Evolutionary conservation across 2,113 vertebrate genomes (phyloP), one percentile per base, ranked within the genome.

Genomic region (Furnarius figulus): DNA sequence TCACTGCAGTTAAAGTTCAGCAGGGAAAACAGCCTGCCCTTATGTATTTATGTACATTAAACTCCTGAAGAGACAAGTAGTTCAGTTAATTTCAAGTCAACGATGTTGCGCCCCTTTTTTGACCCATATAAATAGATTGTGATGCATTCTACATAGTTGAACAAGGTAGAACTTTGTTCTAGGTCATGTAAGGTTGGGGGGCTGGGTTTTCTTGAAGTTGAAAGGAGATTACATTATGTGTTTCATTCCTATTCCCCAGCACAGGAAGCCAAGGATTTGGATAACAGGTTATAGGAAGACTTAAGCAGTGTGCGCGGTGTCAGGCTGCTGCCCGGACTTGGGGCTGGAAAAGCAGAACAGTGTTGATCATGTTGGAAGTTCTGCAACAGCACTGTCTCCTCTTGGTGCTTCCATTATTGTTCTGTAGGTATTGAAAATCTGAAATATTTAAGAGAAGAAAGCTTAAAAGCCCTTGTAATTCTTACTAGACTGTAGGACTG

Each of bases 161-260:
- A 23, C 5, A 70, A 80, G 40, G 37, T 0, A 12, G 4, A 42
- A 24, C 50, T 93, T 85, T 90, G 25, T 66, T 58, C 33, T 63
- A 55, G n/a, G 27, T 50, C 19, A 6, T 28, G 16, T n/a, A 67
- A 44, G 5, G 19, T 52, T 65, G 28, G 7, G 9, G 14, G 2
- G 3, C 23, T 30, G 3, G 15, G 18, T 35, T 83, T 47, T 39
- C 47, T 61, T 8, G 0, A 77, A 85, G n/a, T 44, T 14, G 15
- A 72, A 35, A 0, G 1, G 21, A 27, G 14, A n/a, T 53, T 79
- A 25, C 4, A 10, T 40, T 61, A 3, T 4, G 5, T 40, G 2
- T 79, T 89, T 75, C 6, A 10, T 70, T 85, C 24, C 67, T 90
- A 2, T 42, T 87, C 18, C 23, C 27, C 25, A 56, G 37, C n/a